These are phyloP conservation scores for Leptarthrus brevirostris DNA, from an alignment of 2,888 invertebrate species.

Conservation along the genomic window DNA sequence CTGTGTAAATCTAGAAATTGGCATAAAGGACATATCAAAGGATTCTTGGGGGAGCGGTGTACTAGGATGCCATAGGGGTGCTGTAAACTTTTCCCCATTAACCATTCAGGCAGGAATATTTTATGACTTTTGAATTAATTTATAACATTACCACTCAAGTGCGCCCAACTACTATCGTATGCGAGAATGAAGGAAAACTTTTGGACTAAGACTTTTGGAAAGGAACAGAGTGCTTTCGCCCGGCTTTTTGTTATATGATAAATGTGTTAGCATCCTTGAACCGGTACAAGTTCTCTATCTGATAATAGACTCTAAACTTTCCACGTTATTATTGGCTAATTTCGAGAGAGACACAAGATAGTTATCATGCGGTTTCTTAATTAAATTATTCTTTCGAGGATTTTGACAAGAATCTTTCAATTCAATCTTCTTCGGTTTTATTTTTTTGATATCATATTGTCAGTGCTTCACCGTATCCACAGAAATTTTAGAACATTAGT, in stretches of 20 bases:
- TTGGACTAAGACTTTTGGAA: background rate
- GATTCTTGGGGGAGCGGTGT: constrained; percentile 17
- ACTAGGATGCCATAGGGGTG: constrained; percentile 43
- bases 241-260: constrained; percentile 43
- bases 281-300: constrained; percentile 37
- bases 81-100: constrained; percentile 54
- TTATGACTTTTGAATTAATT: constrained; percentile 54
- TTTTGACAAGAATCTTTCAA: too few species aligned
- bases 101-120: constrained; percentile 55
- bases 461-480: too few species aligned
- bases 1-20: constrained; percentile 45
- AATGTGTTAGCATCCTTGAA: constrained; percentile 40
- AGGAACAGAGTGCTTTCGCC: constrained; percentile 16
- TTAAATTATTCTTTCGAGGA: too few species aligned
- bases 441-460: too few species aligned
- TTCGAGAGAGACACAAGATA: too few species aligned
- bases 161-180: constrained; percentile 35
- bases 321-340: background rate
- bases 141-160: constrained; percentile 47
- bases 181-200: constrained; percentile 43
- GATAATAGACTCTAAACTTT: constrained; percentile 35
- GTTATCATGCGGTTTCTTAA: too few species aligned
- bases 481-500: too few species aligned
- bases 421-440: too few species aligned
- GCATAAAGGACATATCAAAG: constrained; percentile 50